Percentiles rank a stretch among this genome's conserved stretches.
These are phyloP conservation scores for Chymomyza costata DNA, from an alignment of 1,140 invertebrate genomes.

Conservation along the genomic window DNA sequence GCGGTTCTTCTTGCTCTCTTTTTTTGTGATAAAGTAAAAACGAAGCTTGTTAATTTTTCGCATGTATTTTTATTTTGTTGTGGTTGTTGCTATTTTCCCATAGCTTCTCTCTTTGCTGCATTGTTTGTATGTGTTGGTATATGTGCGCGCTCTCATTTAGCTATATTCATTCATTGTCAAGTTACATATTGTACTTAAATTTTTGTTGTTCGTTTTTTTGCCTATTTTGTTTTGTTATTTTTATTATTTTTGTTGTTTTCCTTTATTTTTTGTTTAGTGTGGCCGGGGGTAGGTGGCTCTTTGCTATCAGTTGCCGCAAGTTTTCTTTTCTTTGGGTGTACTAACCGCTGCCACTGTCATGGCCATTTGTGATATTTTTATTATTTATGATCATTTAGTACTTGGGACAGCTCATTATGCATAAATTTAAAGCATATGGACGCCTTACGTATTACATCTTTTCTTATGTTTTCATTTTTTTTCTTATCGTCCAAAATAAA, in stretches of 20 bases:
- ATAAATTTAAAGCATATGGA: slow-evolving; percentile 49
- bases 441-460: no score
- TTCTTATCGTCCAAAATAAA: slow-evolving; percentile 34
- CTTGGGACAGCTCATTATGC: slow-evolving; percentile 36
- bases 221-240: slow-evolving; percentile 1
- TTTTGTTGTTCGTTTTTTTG: slow-evolving; percentile 11
- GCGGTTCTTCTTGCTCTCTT: slow-evolving; percentile 4
- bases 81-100: slow-evolving; percentile 11
- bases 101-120: slow-evolving; percentile 7
- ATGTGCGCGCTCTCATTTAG: not conserved
- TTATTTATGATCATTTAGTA: slow-evolving; percentile 58
- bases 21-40: slow-evolving; percentile 31
- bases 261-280: no score
- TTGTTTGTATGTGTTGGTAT: slow-evolving; percentile 1
- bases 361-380: slow-evolving; percentile 15
- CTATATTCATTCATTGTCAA: slow-evolving; percentile 33
- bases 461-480: slow-evolving; percentile 25
- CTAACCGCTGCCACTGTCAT: no score
- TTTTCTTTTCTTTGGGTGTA: slow-evolving; percentile 13
- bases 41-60: slow-evolving; percentile 38
- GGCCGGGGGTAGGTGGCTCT: no score
- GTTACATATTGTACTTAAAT: slow-evolving; percentile 19
- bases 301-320: slow-evolving; percentile 20
- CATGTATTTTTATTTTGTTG: slow-evolving; percentile 13
- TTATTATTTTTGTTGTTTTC: slow-evolving; percentile 13